phyloP scores from a whole-genome alignment of 2,797 vertebrate species.

The Chromobotia macracanthus region DNA sequence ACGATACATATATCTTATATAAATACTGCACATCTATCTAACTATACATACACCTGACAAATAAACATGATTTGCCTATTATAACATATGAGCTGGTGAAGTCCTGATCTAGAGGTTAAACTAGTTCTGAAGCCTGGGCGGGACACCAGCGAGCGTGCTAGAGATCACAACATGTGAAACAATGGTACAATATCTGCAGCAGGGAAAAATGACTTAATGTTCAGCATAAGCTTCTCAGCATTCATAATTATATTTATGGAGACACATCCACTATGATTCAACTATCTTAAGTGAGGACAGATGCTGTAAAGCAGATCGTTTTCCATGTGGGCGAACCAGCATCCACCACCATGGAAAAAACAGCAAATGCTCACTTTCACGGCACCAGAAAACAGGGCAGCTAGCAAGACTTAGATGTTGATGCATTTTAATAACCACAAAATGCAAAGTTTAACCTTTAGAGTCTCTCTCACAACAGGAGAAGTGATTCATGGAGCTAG shows the following conservation, averaged over 20 bases:
- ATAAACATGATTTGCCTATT: too few relatives aligned
- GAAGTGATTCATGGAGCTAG: conserved; percentile 63
- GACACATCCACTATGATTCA: conserved; percentile 13
- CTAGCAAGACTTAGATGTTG: conserved; percentile 7
- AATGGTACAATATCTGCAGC: neutral
- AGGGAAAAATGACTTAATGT: conserved; percentile 1
- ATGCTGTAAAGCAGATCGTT: neutral
- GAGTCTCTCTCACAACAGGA: conserved; percentile 65
- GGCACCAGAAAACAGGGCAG: conserved; percentile 11
- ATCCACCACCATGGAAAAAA: conserved; percentile 22
- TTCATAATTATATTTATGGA: conserved; percentile 12
- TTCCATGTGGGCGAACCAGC: conserved; percentile 3
- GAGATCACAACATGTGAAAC: neutral
- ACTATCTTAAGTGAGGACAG: conserved; percentile 3
- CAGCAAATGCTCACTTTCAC: conserved; percentile 35
- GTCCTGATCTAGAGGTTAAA: too few relatives aligned
- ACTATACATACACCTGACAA: too few relatives aligned
- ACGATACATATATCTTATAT: too few relatives aligned
- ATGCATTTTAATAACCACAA: conserved; percentile 69
- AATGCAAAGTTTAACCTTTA: conserved; percentile 71
- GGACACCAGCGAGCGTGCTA: too few relatives aligned
- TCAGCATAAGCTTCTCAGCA: neutral
- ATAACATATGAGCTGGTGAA: too few relatives aligned
- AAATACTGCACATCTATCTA: too few relatives aligned
- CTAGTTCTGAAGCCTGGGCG: too few relatives aligned